Percentiles rank a stretch among this genome's conserved stretches.
These are phyloP conservation scores for Microchrysa polita DNA, from an alignment of 2,888 invertebrate species.

Conservation along the genomic window DNA sequence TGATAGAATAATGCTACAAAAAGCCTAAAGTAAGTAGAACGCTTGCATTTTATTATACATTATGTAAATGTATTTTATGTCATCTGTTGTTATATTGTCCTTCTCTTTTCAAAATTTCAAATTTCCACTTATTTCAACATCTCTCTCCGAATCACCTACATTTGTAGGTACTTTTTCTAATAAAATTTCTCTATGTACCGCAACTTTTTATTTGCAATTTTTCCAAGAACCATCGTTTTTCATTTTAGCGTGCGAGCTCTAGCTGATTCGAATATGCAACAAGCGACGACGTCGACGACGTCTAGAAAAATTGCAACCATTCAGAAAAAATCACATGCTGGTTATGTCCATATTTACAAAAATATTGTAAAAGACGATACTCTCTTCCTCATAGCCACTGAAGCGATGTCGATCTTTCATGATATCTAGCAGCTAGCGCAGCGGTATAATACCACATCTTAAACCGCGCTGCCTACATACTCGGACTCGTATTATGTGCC, in stretches of 20 bases:
- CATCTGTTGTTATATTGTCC: too few relatives aligned
- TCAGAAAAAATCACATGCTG: constrained; percentile 26
- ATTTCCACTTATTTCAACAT: too few relatives aligned
- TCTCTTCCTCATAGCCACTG: constrained; percentile 8
- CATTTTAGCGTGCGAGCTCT: constrained; percentile 1
- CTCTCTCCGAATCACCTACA: constrained; percentile 15
- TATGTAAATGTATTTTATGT: too few relatives aligned
- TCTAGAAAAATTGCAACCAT: constrained; percentile 2
- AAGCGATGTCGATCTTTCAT: constrained; percentile 17
- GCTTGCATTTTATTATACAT: too few relatives aligned
- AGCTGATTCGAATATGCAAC: background rate
- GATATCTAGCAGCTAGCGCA: constrained; percentile 12
- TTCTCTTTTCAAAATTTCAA: too few relatives aligned
- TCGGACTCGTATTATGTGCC: too few relatives aligned
- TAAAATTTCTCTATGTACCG: constrained; percentile 25
- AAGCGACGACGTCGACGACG: background rate
- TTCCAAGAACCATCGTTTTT: constrained; percentile 36
- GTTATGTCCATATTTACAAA: background rate
- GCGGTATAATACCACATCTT: background rate
- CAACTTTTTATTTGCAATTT: constrained; percentile 31
- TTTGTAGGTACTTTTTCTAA: background rate
- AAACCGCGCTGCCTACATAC: too few relatives aligned
- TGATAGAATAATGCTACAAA: too few relatives aligned
- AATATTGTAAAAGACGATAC: background rate
- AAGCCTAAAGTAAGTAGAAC: too few relatives aligned